phyloP scores from a whole-genome alignment of 2,113 vertebrate genomes.

The Mionectes macconnelli region DNA sequence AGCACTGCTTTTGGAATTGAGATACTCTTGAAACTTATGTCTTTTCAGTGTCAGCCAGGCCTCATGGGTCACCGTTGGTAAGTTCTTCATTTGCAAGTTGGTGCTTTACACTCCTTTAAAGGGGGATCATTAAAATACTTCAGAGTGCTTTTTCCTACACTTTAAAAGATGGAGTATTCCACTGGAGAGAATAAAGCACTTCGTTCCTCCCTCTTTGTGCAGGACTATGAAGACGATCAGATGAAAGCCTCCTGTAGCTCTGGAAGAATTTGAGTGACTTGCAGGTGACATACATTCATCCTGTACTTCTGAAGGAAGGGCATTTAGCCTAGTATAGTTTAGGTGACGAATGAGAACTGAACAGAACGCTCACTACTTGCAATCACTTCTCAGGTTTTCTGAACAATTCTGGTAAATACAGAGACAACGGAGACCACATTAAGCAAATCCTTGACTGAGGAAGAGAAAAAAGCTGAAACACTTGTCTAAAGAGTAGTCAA shows the following conservation, averaged over 20 bases:
- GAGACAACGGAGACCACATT: background rate
- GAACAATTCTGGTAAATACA: background rate
- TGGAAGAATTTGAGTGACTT: background rate
- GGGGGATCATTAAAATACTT: background rate
- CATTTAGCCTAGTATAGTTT: background rate
- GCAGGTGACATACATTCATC: background rate
- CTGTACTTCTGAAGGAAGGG: background rate
- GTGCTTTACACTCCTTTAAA: background rate
- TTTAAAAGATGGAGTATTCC: background rate
- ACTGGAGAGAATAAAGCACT: background rate
- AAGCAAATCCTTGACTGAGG: background rate
- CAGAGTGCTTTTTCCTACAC: background rate
- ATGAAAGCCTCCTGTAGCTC: background rate
- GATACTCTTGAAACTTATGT: background rate
- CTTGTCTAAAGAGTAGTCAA: background rate
- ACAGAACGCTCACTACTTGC: background rate
- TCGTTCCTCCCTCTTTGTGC: background rate
- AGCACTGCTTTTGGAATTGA: background rate
- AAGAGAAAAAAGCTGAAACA: background rate
- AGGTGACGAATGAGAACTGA: background rate
- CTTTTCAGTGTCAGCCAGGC: background rate
- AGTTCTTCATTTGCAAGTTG: background rate
- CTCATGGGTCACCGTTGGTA: rapidly evolving
- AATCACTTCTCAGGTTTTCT: background rate
- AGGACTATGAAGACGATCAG: background rate